Evolutionary conservation across 1,140 invertebrate species (phyloP).

Genomic region (Popillia japonica): DNA sequence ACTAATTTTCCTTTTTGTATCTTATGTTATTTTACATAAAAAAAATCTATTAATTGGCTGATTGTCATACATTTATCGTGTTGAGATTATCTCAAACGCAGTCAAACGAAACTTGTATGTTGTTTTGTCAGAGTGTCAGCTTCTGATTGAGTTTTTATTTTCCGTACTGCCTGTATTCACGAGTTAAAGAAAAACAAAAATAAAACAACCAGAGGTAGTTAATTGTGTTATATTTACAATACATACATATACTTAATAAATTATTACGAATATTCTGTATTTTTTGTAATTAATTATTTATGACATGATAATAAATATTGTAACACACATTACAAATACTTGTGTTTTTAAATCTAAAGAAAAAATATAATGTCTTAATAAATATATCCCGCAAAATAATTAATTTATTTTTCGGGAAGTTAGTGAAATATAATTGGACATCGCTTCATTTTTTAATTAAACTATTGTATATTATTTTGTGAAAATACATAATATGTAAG

Average conservation of each 20-base stretch:
- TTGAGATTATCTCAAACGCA: neutral
- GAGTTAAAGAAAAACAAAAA: slow-evolving; percentile 41
- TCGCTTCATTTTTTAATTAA: too few species aligned
- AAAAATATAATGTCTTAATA: neutral
- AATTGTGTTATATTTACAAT: slow-evolving; percentile 48
- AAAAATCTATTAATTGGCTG: slow-evolving; percentile 10
- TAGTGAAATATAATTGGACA: too few species aligned
- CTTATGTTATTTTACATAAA: neutral
- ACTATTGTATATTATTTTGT: too few species aligned
- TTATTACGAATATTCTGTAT: slow-evolving; percentile 47
- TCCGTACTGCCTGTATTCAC: slow-evolving; percentile 46
- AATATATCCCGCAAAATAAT: too few species aligned
- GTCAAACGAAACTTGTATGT: slow-evolving; percentile 20
- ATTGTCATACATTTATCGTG: slow-evolving; percentile 22
- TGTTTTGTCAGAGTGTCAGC: slow-evolving; percentile 18
- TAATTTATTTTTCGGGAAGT: too few species aligned
- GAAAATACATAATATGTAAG: too few species aligned
- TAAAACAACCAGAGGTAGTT: slow-evolving; percentile 45
- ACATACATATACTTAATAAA: slow-evolving; percentile 53
- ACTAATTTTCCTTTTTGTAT: slow-evolving; percentile 32
- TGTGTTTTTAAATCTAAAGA: neutral
- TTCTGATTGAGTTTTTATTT: slow-evolving; percentile 36
- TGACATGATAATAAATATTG: slow-evolving; percentile 12
- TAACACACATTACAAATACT: neutral
- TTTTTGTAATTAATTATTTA: slow-evolving; percentile 38